phyloP scores from a whole-genome alignment of 92 coral and sea anemone species.

The Chrysogorgia sp. region DNA sequence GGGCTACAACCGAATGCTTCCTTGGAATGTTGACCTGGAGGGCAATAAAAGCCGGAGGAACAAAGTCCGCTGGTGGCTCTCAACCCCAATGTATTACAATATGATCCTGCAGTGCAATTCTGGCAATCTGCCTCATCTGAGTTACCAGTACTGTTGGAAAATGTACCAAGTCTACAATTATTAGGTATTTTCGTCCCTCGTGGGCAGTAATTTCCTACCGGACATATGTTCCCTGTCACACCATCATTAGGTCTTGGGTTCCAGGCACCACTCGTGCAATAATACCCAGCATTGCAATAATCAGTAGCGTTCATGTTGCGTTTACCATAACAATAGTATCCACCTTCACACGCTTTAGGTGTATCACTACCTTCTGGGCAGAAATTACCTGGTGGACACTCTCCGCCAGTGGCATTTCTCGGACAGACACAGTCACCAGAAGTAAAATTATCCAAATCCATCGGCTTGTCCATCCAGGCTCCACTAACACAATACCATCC shows the following conservation, averaged over 20 bases:
- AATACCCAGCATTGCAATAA: slow-evolving; percentile 89
- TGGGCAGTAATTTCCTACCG: slow-evolving; percentile 77
- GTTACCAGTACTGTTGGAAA: slow-evolving; percentile 91
- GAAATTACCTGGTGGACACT: slow-evolving; percentile 92
- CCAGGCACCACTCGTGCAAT: slow-evolving; percentile 81
- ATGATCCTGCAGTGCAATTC: slow-evolving; percentile 75
- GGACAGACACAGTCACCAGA: slow-evolving; percentile 97
- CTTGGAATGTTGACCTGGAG: slow-evolving; percentile 66
- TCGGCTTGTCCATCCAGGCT: slow-evolving; percentile 83
- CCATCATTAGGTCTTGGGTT: slow-evolving; percentile 79
- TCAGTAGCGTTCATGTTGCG: slow-evolving; percentile 69
- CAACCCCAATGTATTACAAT: slow-evolving; percentile 75
- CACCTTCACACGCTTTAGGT: slow-evolving; percentile 86
- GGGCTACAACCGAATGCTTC: slow-evolving; percentile 58
- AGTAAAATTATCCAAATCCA: slow-evolving; percentile 88
- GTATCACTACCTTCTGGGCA: slow-evolving; percentile 85
- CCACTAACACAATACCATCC: slow-evolving; percentile 92
- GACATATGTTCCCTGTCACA: slow-evolving; percentile 87
- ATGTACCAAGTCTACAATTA: slow-evolving; percentile 77
- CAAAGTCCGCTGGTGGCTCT: slow-evolving; percentile 77
- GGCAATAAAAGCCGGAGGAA: slow-evolving; percentile 85
- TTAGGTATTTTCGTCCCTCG: slow-evolving; percentile 68
- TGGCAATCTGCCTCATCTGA: slow-evolving; percentile 58
- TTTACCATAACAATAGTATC: slow-evolving; percentile 76
- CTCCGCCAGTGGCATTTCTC: slow-evolving; percentile 90